Evolutionary conservation across 2,797 vertebrate species (phyloP).

Genomic region (Hapalemur alaotrensis): DNA sequence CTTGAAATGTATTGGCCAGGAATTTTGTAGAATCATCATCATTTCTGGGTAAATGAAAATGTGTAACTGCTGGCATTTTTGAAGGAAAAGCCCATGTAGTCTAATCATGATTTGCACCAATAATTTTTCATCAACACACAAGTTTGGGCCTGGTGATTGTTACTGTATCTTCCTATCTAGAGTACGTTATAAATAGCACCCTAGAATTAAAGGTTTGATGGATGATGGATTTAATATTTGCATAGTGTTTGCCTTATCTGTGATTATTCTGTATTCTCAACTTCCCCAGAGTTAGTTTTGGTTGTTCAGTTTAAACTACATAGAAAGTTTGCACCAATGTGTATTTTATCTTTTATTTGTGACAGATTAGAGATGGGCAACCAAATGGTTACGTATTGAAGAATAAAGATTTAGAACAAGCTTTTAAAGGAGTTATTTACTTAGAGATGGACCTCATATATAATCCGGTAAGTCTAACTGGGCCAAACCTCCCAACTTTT

Average conservation of each 20-base stretch:
- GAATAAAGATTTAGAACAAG: conserved; percentile 92
- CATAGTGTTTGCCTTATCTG: conserved; percentile 71
- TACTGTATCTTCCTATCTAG: conserved; percentile 55
- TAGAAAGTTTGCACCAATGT: conserved; percentile 46
- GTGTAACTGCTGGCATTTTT: conserved; percentile 39
- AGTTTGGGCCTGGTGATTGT: conserved; percentile 68
- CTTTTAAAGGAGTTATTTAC: conserved; percentile 93
- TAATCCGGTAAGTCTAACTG: conserved; percentile 91
- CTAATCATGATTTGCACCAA: conserved; percentile 44
- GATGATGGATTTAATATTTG: conserved; percentile 70
- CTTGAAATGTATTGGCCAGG: not conserved
- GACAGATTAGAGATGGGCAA: conserved; percentile 92
- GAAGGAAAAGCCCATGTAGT: conserved; percentile 69
- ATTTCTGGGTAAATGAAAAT: conserved; percentile 2
- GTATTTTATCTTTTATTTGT: conserved; percentile 51
- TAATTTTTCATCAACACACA: conserved; percentile 75
- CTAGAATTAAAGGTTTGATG: conserved; percentile 76
- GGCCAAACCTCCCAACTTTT: not conserved
- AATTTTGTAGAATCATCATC: conserved; percentile 1
- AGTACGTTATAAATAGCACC: conserved; percentile 32
- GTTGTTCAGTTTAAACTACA: conserved; percentile 28
- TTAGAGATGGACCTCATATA: conserved; percentile 93
- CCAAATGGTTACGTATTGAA: conserved; percentile 90
- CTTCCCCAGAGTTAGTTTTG: conserved; percentile 35
- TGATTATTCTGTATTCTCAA: conserved; percentile 50